phyloP scores from a whole-genome alignment of 1,140 invertebrate genomes.

The Pachypsylla venusta region DNA sequence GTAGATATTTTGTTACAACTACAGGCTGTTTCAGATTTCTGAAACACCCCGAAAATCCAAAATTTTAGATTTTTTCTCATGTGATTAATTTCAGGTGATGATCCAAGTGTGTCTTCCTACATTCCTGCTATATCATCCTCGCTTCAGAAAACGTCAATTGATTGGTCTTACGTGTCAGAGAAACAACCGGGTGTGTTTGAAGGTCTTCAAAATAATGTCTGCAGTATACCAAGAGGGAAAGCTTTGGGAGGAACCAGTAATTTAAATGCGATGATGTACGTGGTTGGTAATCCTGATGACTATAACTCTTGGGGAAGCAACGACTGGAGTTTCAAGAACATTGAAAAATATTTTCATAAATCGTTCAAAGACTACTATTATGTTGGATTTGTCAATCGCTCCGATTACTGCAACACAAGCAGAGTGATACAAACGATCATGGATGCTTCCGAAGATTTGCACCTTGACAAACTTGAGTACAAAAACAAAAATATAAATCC shows the following conservation, averaged over 20 bases:
- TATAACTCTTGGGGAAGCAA: slow-evolving; percentile 39
- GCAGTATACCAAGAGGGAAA: slow-evolving; percentile 28
- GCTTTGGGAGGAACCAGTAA: slow-evolving; percentile 44
- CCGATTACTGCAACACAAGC: background rate
- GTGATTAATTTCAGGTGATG: background rate
- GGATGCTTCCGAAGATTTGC: background rate
- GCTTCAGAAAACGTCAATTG: background rate
- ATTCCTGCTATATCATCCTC: background rate
- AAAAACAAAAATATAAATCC: background rate
- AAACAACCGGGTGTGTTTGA: slow-evolving; percentile 40
- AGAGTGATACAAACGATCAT: background rate
- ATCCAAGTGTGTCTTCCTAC: background rate
- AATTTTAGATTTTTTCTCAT: no score
- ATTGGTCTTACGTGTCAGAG: slow-evolving; percentile 31
- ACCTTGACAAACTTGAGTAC: background rate
- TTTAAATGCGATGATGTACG: slow-evolving; percentile 47
- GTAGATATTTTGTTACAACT: no score
- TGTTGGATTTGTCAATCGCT: background rate
- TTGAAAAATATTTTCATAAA: slow-evolving; percentile 33
- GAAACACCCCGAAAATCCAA: no score
- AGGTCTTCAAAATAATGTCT: slow-evolving; percentile 30
- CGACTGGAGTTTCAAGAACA: slow-evolving; percentile 40
- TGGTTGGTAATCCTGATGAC: slow-evolving; percentile 39
- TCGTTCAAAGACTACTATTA: slow-evolving; percentile 16
- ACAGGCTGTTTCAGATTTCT: no score